Evolutionary conservation across 2,888 invertebrate species (phyloP).

Genomic region (Ophion obscuratus): DNA sequence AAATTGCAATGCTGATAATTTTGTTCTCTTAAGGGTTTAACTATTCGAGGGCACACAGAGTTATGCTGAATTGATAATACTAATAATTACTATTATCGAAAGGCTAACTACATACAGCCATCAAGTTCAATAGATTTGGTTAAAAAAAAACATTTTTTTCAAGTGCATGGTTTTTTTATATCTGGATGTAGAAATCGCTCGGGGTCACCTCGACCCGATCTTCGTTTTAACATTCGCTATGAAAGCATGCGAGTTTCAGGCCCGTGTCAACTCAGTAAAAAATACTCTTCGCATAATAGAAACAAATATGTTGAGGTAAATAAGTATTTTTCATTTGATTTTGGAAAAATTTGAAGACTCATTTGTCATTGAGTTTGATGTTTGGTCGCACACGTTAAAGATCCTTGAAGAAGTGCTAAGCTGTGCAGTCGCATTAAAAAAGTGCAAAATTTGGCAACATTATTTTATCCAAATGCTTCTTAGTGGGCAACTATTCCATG

Average conservation of each 20-base stretch:
- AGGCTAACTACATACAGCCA: neutral
- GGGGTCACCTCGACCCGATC: too few species aligned
- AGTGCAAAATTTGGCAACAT: neutral
- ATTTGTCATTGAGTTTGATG: neutral
- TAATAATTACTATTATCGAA: neutral
- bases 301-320: neutral
- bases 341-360: neutral
- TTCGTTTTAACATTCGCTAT: neutral
- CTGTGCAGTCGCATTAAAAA: constrained; percentile 1
- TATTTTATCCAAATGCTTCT: neutral
- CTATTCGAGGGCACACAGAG: too few species aligned
- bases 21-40: too few species aligned
- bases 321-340: neutral
- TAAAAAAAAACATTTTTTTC: neutral
- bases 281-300: neutral
- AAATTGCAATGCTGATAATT: too few species aligned
- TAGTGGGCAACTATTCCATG: neutral
- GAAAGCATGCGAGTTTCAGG: too few species aligned
- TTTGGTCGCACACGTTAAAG: neutral
- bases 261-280: too few species aligned
- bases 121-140: neutral
- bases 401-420: constrained; percentile 9
- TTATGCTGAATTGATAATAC: too few species aligned
- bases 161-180: too few species aligned
- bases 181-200: too few species aligned